Evolutionary conservation across 2,888 invertebrate species (phyloP).

Genomic region (Coleophora flavipennella): DNA sequence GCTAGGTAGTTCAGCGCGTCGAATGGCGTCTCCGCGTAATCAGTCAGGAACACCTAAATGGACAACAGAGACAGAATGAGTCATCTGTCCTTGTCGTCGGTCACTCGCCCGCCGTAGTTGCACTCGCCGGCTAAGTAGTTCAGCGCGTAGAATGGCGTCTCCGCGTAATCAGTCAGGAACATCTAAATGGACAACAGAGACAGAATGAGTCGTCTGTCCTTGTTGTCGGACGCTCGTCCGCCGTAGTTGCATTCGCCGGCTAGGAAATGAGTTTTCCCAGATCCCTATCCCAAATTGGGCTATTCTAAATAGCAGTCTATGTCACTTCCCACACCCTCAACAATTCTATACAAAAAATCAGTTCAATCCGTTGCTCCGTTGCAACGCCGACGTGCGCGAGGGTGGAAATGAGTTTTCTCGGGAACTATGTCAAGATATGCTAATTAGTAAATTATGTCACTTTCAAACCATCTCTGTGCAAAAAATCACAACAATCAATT

Average conservation of each 20-base stretch:
- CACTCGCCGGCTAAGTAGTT: constrained; percentile 94
- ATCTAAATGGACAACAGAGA: constrained; percentile 83
- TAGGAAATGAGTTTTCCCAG: no score
- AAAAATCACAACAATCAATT: no score
- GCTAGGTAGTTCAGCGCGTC: constrained; percentile 91
- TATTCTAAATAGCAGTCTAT: no score
- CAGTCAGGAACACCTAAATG: constrained; percentile 89
- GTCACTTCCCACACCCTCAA: no score
- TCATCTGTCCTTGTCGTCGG: constrained; percentile 93
- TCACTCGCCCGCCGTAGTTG: constrained; percentile 95
- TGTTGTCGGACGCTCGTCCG: constrained; percentile 94
- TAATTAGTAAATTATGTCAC: no score
- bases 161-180: constrained; percentile 89
- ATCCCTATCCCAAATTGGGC: no score
- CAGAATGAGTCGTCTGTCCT: constrained; percentile 88
- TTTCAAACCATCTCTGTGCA: no score
- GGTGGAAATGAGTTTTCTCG: no score
- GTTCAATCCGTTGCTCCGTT: no score
- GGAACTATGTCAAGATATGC: no score
- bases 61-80: constrained; percentile 83
- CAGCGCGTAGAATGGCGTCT: constrained; percentile 90
- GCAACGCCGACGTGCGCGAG: no score
- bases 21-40: constrained; percentile 87
- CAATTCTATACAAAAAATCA: no score
- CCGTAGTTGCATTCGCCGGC: constrained; percentile 97